Percentiles rank a stretch among this genome's conserved stretches.
phyloP scores from a whole-genome alignment of 2,888 invertebrate genomes.

The Hemicrepidius hirtus region DNA sequence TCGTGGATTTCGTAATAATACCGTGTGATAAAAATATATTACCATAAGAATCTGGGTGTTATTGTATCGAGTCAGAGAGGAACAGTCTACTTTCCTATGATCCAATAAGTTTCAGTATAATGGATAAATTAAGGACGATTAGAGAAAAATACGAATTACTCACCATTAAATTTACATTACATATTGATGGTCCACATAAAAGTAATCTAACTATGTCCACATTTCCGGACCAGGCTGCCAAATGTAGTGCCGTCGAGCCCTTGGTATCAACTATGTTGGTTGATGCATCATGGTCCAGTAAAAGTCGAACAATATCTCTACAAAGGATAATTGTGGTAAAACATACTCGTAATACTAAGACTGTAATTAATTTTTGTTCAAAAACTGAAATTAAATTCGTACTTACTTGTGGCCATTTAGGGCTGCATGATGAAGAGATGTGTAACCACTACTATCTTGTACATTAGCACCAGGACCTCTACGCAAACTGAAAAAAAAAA shows the following conservation, averaged over 20 bases:
- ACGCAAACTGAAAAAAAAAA: conserved; percentile 81
- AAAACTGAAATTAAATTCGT: neutral
- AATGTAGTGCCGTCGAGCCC: conserved; percentile 93
- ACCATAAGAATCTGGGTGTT: no score
- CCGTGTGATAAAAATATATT: no score
- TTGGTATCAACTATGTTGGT: conserved; percentile 92
- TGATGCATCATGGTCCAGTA: conserved; percentile 90
- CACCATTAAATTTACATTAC: conserved; percentile 90
- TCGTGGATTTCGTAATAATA: no score
- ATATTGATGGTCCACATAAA: conserved; percentile 86
- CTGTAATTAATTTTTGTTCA: no score
- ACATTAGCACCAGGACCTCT: conserved; percentile 94
- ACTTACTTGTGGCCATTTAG: conserved; percentile 93
- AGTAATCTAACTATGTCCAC: conserved; percentile 90
- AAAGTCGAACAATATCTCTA: conserved; percentile 89
- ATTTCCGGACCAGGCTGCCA: conserved; percentile 96
- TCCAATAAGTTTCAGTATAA: no score
- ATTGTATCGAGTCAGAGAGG: no score
- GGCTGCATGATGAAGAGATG: conserved; percentile 94
- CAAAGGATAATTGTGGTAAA: no score
- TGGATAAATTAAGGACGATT: no score
- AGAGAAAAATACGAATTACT: conserved; percentile 64
- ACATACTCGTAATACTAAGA: no score
- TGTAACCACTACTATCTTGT: conserved; percentile 94
- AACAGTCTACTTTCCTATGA: no score